These are phyloP conservation scores for Deroplatys truncata DNA, from an alignment of 2,888 invertebrate genomes.

Conservation along the genomic window DNA sequence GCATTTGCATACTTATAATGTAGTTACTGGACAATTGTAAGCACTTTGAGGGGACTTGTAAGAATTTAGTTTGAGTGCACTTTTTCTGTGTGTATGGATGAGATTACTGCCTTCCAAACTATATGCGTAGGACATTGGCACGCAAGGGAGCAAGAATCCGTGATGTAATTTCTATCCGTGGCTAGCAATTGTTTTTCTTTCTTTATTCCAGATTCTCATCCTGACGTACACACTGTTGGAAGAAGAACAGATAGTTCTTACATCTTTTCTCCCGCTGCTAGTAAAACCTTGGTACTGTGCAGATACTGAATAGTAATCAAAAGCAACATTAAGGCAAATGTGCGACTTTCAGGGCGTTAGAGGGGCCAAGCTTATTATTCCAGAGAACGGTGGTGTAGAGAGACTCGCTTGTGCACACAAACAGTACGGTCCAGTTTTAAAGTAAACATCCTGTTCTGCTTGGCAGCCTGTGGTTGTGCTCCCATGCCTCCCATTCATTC, in stretches of 20 bases:
- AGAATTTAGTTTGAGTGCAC: too few relatives aligned
- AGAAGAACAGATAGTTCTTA: background rate
- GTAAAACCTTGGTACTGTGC: background rate
- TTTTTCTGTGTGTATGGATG: too few relatives aligned
- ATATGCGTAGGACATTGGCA: background rate
- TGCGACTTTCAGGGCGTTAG: background rate
- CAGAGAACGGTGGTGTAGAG: background rate
- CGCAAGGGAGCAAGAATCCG: background rate
- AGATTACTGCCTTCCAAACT: background rate
- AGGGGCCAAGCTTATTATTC: background rate
- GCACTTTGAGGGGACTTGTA: too few relatives aligned
- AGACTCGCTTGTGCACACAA: background rate
- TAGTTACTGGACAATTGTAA: too few relatives aligned
- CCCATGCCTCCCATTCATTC: too few relatives aligned
- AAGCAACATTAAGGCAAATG: background rate
- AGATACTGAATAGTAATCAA: background rate
- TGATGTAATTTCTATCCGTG: background rate
- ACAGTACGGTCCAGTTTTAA: background rate
- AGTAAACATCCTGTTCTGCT: background rate
- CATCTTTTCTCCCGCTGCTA: background rate
- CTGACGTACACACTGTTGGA: background rate
- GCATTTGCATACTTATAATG: too few relatives aligned
- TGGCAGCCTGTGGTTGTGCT: background rate
- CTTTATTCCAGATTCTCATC: background rate
- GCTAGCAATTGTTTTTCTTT: too few relatives aligned